phyloP scores from a whole-genome alignment of 2,113 vertebrate genomes.

The Oxyruncus cristatus region DNA sequence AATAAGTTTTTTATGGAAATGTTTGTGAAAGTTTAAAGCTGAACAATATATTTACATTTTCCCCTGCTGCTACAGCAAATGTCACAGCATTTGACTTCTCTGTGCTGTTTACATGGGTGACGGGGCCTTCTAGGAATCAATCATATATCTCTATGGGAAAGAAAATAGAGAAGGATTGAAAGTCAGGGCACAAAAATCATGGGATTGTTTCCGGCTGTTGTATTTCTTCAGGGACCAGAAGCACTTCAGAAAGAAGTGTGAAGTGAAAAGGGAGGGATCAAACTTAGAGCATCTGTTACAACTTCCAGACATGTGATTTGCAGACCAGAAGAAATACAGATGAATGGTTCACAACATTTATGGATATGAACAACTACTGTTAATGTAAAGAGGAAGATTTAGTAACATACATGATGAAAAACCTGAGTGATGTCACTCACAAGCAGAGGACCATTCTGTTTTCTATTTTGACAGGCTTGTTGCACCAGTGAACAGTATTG shows the following conservation, averaged over 20 bases:
- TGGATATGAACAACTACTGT: neutral
- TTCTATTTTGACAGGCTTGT: neutral
- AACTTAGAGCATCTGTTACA: neutral
- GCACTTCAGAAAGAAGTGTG: neutral
- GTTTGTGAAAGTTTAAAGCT: neutral
- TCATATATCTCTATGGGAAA: neutral
- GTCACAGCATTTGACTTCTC: neutral
- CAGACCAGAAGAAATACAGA: neutral
- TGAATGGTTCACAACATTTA: neutral
- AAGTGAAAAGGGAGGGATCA: neutral
- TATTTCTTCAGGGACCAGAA: neutral
- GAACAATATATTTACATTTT: neutral
- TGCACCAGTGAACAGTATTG: neutral
- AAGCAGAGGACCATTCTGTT: neutral
- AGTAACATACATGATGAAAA: neutral
- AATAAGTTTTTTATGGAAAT: neutral
- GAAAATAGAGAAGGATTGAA: neutral
- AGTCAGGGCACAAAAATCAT: neutral
- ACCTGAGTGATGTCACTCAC: neutral
- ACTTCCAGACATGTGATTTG: neutral
- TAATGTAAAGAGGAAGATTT: neutral
- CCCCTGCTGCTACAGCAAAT: neutral
- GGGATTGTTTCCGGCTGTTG: neutral
- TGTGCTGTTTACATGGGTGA: neutral
- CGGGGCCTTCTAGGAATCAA: neutral